Evolutionary conservation across 2,113 vertebrate genomes (phyloP).

Genomic region (Hippocampus zosterae): DNA sequence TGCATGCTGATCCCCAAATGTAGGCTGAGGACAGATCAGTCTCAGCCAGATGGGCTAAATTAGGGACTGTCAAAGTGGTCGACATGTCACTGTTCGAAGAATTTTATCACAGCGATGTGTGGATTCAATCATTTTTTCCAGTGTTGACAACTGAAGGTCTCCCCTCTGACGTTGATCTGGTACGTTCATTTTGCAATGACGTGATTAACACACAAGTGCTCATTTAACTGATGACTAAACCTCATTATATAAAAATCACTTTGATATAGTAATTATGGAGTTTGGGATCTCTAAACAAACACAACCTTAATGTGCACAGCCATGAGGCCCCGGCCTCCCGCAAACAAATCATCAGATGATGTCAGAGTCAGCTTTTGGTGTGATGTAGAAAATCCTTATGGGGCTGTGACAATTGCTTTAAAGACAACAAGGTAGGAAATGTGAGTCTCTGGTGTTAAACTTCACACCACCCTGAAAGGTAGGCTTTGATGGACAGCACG

Average conservation of each 20-base stretch:
- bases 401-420: not conserved
- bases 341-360: not conserved
- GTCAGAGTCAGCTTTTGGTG: not conserved
- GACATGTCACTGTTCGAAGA: too few relatives aligned
- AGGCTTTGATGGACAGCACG: not conserved
- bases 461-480: not conserved
- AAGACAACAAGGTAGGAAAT: not conserved
- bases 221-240: too few relatives aligned
- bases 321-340: not conserved
- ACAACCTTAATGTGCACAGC: too few relatives aligned
- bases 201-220: too few relatives aligned
- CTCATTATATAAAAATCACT: too few relatives aligned
- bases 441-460: not conserved
- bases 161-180: too few relatives aligned
- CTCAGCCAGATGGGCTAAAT: conserved; percentile 36
- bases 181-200: too few relatives aligned
- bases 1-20: conserved; percentile 26
- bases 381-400: not conserved
- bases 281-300: not conserved
- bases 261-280: too few relatives aligned
- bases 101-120: not conserved
- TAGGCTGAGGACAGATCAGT: conserved; percentile 26
- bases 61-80: conserved; percentile 12
- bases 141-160: too few relatives aligned
- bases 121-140: too few relatives aligned